Evolutionary conservation across 2,113 vertebrate genomes (phyloP), one percentile per base, ranked within the genome.

Genomic region (Cheirogaleus medius): DNA sequence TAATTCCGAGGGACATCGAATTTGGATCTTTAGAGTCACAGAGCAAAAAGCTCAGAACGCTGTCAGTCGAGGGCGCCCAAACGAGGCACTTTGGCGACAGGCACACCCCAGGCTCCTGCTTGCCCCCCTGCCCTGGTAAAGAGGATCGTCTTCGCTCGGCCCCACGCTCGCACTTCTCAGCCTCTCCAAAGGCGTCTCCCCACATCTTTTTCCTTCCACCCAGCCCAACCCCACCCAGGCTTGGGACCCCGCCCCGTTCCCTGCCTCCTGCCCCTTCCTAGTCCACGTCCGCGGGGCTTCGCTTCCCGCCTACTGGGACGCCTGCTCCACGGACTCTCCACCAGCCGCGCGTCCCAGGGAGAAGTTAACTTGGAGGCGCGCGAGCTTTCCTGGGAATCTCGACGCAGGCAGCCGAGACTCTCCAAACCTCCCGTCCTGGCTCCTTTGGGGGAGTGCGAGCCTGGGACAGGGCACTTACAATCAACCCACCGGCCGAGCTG

Each of bases 341-440:
- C 49, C 0, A 39, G 23, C 80, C 18, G 54, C 63, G 52, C 37
- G 25, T 39, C 49, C 85, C 56, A 12, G 60, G 39, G 42, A 60
- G 27, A 95, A 97, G 95, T 97, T 88, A 91, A 96, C 83, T 95
- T 83, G 39, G 54, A 56, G 52, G 68, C 37, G n/a, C 54, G 4
- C n/a, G 14, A 86, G 85, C 63, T 66, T 21, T n/a, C 23, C 47
- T 6, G 6, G 5, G 83, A 49, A 4, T 18, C 37, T 69, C 54
- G 0, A 20, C 21, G 1, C 12, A 58, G 64, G 42, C 66, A 32
- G 47, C 64, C 1, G 11, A 27, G 18, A 27, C 20, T 47, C 63
- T 76, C 78, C 86, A 37, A 6, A 17, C 21, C 17, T 76, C 39
- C 54, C 0, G 17, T 15, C 25, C 52, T 0, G 2, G 42, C 29